A percentile compares a stretch with the other conserved stretches of the same genome.
These are phyloP conservation scores for Excalfactoria chinensis DNA, from an alignment of 2,113 vertebrate genomes.

Conservation along the genomic window DNA sequence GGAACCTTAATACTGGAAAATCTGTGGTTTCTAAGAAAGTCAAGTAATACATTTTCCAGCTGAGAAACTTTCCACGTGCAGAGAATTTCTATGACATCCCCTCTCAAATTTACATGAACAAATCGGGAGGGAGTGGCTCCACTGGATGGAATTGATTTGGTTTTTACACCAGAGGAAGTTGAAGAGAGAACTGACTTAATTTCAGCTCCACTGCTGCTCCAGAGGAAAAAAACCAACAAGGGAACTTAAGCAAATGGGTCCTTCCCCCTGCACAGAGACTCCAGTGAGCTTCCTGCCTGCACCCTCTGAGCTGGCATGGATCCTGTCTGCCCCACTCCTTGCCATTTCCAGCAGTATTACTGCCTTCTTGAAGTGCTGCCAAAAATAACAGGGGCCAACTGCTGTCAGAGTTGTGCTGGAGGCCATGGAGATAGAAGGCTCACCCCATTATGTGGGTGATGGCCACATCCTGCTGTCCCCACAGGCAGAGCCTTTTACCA, in stretches of 20 bases:
- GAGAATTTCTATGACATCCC: background rate
- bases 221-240: background rate
- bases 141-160: background rate
- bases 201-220: background rate
- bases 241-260: background rate
- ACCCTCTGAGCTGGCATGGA: fast-evolving
- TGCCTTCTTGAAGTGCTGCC: background rate
- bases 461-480: fast-evolving
- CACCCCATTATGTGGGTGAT: fast-evolving
- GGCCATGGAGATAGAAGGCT: background rate
- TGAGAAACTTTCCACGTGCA: background rate
- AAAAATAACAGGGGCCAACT: background rate
- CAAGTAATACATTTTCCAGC: background rate
- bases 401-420: fast-evolving
- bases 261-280: fast-evolving
- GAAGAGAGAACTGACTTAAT: background rate
- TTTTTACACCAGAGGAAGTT: background rate
- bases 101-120: background rate
- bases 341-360: background rate
- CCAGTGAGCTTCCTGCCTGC: background rate
- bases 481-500: background rate
- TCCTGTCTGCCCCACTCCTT: background rate
- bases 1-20: conserved; percentile 40
- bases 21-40: background rate
- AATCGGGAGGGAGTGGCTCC: background rate